Base-by-base conservation (phyloP, 2,113 vertebrate species). In the Chionomys nivalis region DNA sequence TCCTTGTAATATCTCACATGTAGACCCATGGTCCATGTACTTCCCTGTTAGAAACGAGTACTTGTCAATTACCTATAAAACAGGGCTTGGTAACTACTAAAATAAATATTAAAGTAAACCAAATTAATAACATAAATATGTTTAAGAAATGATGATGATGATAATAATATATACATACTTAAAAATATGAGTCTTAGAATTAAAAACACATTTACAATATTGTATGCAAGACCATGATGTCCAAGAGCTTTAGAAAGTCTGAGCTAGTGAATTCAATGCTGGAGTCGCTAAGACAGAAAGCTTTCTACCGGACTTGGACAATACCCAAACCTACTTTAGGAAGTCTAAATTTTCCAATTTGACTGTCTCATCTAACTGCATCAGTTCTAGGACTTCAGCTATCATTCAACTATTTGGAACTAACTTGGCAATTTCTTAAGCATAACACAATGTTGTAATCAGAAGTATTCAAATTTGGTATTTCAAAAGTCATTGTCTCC, bases 401-500 rank as follows among this genome's bases (percentile, higher is more conserved):
- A 42, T 78, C 92, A 88, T 82, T 90, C 79, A 93, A 36, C 79
- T 90, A 52, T 82, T 63, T 75, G 73, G 63, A 95, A 78, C 63
- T 76, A 91, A 86, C 81, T 89, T 94, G 66, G 17, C 76, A 93
- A 44, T 93, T 96, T 96, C 81, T 94, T 86, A 77, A 89, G 72
- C 28, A 36, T 83, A 91, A 61, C 90, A 97, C 91, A 97, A 96
- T 95, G 42, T 39, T 87, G 87, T 94, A 97, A 97, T 97, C 95
- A 98, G 94, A 93, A 72, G 39, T 87, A 95, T 96, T 95, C 94
- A 98, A 85, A 94, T 93, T 78, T 94, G 72, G 44, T 87, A 92
- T 96, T 97, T 97, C 52, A 94, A 93, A 97, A 97, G 90, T 73
- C 73, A 95, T 96, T 98, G 97, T 97, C 96, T 94, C 96, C 73